Base-by-base conservation (phyloP, 2,888 invertebrate genomes). In the Nebria brevicollis region DNA sequence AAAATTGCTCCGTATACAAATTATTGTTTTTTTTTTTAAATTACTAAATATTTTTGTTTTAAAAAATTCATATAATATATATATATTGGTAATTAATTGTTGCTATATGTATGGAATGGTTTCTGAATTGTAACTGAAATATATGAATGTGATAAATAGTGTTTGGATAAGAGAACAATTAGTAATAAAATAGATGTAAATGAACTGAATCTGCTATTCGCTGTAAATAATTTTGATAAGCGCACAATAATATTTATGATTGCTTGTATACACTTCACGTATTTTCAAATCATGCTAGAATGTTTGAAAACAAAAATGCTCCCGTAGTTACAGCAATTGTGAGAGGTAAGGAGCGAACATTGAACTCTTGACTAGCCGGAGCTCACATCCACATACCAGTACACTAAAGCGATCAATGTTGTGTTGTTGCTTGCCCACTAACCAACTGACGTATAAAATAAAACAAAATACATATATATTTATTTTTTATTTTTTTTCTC, bases 311-410 rank as follows among this genome's bases (percentile, higher is more conserved):
- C 26, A 10, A 79, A 79, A 74, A 68, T 66, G 25, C 68, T 79
- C 72, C 65, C 66, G 74, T 43, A 73, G 78, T 66, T 74, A 72
- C 66, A 75, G 65, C 64, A 75, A 75, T 80, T 80, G 80, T 80
- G 75, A 80, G 80, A 80, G 80, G 80, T 80, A 80, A 80, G 75
- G 73, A 75, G 75, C 70, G 80, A 72, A 75, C 80, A 80, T 75
- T 80, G 80, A 80, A 80, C 80, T 80, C 80, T 80, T 43, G 65
- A 54, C 80, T 80, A 80, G 70, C 65, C 70, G 72, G 65, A 80
- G 75, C 75, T 75, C 54, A 70, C 65, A 80, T 75, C 72, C 64
- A 80, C 75, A 75, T 80, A 75, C 79, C 79, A 79, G 64, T 70
- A 80, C 75, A 80, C 75, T 75, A 72, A 80, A 68, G 80, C 75